Conservation (phyloP, 2,888 invertebrate genomes). For the Tachina lurida region DNA sequence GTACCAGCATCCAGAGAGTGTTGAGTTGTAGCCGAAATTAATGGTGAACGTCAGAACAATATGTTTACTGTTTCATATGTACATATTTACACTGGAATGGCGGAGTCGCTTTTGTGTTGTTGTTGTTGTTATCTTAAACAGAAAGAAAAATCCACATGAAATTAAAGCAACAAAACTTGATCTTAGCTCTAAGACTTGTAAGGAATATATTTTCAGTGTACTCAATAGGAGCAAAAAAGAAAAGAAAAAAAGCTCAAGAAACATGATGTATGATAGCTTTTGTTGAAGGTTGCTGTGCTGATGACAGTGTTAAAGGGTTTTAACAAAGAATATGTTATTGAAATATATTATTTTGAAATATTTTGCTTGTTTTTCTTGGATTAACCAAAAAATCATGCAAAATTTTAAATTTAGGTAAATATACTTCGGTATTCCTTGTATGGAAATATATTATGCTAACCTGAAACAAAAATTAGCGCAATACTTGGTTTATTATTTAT, state of each 20-base stretch:
- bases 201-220: conserved; percentile 3
- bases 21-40: conserved; percentile 64
- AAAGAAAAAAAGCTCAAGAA: neutral
- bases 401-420: too few species aligned
- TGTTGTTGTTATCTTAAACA: conserved; percentile 8
- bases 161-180: conserved; percentile 37
- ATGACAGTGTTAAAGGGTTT: conserved; percentile 1
- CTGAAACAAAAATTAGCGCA: too few species aligned
- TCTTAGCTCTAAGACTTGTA: conserved; percentile 17
- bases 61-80: conserved; percentile 61
- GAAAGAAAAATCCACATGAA: conserved; percentile 11
- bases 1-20: conserved; percentile 28
- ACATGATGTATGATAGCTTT: conserved; percentile 44
- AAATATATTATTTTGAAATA: too few species aligned
- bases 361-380: too few species aligned
- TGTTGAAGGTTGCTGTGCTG: conserved; percentile 15
- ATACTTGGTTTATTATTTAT: too few species aligned
- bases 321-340: too few species aligned
- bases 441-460: too few species aligned
- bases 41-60: conserved; percentile 63
- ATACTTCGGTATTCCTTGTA: too few species aligned
- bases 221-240: neutral
- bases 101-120: conserved; percentile 40
- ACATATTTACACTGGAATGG: conserved; percentile 39
- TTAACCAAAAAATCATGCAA: too few species aligned